Base-by-base conservation (phyloP, 2,797 vertebrate species). In the Myripristis murdjan region DNA sequence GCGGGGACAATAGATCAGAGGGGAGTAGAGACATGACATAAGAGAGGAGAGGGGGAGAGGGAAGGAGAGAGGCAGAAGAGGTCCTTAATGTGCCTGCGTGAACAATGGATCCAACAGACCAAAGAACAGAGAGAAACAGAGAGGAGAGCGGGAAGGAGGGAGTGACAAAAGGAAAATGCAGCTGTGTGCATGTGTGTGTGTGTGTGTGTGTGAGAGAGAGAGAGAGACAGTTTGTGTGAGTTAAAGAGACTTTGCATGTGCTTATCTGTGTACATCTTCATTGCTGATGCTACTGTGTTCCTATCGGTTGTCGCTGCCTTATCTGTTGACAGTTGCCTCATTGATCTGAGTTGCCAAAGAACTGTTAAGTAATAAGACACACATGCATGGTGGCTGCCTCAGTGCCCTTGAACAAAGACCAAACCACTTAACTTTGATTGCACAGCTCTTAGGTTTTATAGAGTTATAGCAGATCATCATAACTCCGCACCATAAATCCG, bases 1-100 rank as follows among this genome's bases (percentile, higher is more conserved):
- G 71, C 46, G 54, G 22, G 79, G 80, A 92, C 89, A 92, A 91
- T 85, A 84, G 88, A 87, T 85, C 62, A 79, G 68, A 88, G 70
- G 51, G 81, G 72, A 79, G 83, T 56, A 75, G 72, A 82, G 81
- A 81, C 77, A 68, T 89, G 89, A 92, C 88, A 90, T 89, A 86
- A 87, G 78, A 87, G 46, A 39, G n/a, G 20, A 48, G 54, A 51
- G 16, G 54, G 41, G 35, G 26, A 16, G 23, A 18, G 55, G 53
- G 37, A 64, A 59, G 26, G 20, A 55, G 63, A 31, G 55, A 74
- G 61, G 65, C 52, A 70, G 71, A n/a, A 24, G 73, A 73, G 51
- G 52, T 66, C 59, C 82, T 83, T 79, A 66, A 83, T 87, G 73
- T 74, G 83, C 41, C 68, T 12, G 47, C 35, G 60, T 43, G 26